Percentiles rank a stretch among this genome's conserved stretches.
phyloP scores from a whole-genome alignment of 2,797 vertebrate genomes.

The Lagocephalus sceleratus region DNA sequence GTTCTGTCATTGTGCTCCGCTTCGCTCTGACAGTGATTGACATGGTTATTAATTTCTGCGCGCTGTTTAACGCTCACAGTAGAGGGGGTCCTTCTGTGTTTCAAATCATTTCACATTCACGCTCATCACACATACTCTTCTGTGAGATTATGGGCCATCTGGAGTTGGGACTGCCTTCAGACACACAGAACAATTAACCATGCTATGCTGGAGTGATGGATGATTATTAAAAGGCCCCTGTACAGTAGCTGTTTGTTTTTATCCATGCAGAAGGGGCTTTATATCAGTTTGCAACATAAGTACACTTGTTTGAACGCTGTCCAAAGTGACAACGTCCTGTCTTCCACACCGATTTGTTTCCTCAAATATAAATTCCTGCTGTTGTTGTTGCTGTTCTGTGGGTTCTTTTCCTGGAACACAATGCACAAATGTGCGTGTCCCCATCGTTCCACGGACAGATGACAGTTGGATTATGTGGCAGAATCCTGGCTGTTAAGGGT shows the following conservation, averaged over 20 bases:
- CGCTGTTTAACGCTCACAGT: slow-evolving; percentile 28
- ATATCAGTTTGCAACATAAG: not conserved
- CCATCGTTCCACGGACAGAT: not conserved
- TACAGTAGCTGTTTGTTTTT: slow-evolving; percentile 20
- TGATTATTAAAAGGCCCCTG: slow-evolving; percentile 6
- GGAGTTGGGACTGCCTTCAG: slow-evolving; percentile 32
- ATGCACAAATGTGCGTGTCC: not conserved
- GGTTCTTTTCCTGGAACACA: slow-evolving; percentile 7
- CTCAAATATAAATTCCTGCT: slow-evolving; percentile 2
- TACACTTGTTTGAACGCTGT: not conserved
- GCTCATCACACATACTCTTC: slow-evolving; percentile 49
- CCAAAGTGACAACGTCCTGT: not conserved
- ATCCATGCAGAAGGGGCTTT: not conserved
- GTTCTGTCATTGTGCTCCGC: slow-evolving; percentile 9
- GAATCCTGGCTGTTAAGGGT: not conserved
- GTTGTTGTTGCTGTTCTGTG: slow-evolving; percentile 10
- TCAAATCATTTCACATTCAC: slow-evolving; percentile 50
- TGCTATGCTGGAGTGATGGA: slow-evolving; percentile 21
- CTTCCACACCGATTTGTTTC: not conserved
- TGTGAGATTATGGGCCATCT: slow-evolving; percentile 68
- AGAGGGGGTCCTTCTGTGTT: slow-evolving; percentile 34
- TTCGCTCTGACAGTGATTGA: slow-evolving; percentile 47
- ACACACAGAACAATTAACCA: slow-evolving; percentile 2
- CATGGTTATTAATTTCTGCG: slow-evolving; percentile 31
- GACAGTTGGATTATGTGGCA: not conserved